Conservation (phyloP, 2,888 invertebrate genomes). For the Cephus sareptanus region DNA sequence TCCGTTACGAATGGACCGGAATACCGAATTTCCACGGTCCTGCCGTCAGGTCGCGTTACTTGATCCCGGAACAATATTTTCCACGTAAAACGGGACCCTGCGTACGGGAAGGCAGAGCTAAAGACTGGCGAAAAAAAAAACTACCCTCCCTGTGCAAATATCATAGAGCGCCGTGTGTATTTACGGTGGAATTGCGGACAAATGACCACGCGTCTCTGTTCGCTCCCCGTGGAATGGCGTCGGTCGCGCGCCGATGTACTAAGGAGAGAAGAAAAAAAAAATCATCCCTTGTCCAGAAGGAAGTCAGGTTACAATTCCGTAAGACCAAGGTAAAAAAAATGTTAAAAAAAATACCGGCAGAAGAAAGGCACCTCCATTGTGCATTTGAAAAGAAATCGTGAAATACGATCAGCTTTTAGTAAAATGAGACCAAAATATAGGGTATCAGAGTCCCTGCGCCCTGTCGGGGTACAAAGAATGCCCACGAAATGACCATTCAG, state of each 20-base stretch:
- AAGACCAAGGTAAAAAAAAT: slow-evolving; percentile 21
- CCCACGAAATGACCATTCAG: slow-evolving; percentile 55
- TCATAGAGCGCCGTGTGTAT: slow-evolving; percentile 38
- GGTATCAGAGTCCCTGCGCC: slow-evolving; percentile 41
- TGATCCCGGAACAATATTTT: slow-evolving; percentile 51
- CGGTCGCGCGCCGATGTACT: neutral
- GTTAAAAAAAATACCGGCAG: slow-evolving; percentile 10
- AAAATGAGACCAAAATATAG: slow-evolving; percentile 62
- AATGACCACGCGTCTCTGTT: slow-evolving; percentile 50
- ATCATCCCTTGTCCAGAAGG: slow-evolving; percentile 7
- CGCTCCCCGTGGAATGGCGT: slow-evolving; percentile 16
- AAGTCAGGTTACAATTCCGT: slow-evolving; percentile 44
- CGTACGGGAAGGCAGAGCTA: neutral
- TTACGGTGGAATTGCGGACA: slow-evolving; percentile 60
- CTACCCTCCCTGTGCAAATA: slow-evolving; percentile 39
- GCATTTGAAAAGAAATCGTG: slow-evolving; percentile 40
- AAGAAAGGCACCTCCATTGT: slow-evolving; percentile 1
- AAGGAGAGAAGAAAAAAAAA: neutral
- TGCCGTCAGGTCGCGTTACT: slow-evolving; percentile 46
- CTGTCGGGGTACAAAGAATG: slow-evolving; percentile 33
- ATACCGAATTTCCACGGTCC: slow-evolving; percentile 57
- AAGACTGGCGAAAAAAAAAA: slow-evolving; percentile 22
- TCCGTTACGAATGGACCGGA: slow-evolving; percentile 46
- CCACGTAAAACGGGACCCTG: slow-evolving; percentile 15
- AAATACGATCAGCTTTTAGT: slow-evolving; percentile 64